Evolutionary conservation across 2,113 vertebrate genomes (phyloP), one percentile per base, ranked within the genome.

Genomic region (Lasiurus borealis): DNA sequence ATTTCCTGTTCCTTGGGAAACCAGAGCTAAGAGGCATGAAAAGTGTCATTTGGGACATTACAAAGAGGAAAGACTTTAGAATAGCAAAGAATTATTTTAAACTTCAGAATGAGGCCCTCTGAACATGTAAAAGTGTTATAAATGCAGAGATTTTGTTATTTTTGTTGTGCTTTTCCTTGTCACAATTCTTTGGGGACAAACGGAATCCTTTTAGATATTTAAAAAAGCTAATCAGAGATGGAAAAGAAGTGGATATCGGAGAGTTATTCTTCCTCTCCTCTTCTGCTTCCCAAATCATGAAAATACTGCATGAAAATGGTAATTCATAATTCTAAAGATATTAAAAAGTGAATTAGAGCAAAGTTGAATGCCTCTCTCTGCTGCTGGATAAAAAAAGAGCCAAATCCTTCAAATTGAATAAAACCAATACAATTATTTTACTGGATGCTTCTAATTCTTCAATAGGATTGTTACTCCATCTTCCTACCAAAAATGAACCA

Each of bases 221-320:
- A 77, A 96, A 95, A 96, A 95, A 48, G 34, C 40, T 76, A 87
- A 87, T 80, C 64, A 82, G 77, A 88, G 31, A 8, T 85, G 83
- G 90, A 78, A 92, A 92, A 13, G 52, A 72, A 31, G 46, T 76
- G 14, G 66, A 10, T 29, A 83, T 87, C 62, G 68, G 54, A 81
- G 88, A 93, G 40, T 82, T 84, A 54, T 81, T 81, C 75, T 88
- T 69, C 73, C 91, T 40, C 82, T 75, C 75, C 27, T 34, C 59
- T 90, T 82, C 62, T 92, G 81, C 68, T 86, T 90, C 54, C 64
- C 66, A 91, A 90, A 88, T 96, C 69, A 91, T 54, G 29, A 36
- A 88, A 94, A 64, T 64, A 88, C 54, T 92, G 23, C 7, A 69
- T 13, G 15, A 44, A 92, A 95, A 89, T 80, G 40, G 25, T 75